phyloP scores from a whole-genome alignment of 2,113 vertebrate genomes.

The Tylochromis polylepis region DNA sequence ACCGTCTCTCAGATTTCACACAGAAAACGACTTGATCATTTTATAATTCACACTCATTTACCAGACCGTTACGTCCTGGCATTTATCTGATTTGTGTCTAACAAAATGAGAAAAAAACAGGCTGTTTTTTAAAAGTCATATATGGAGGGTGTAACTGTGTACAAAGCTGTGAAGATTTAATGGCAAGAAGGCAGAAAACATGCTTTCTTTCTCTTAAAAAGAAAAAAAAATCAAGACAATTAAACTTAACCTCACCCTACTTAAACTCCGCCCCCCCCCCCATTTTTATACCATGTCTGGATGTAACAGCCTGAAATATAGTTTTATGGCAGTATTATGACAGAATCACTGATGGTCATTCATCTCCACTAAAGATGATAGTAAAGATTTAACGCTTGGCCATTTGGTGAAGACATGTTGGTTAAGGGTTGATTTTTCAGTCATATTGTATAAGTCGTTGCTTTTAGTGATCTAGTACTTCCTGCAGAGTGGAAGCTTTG shows the following conservation, averaged over 20 bases:
- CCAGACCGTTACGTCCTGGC: background rate
- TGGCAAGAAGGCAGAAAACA: background rate
- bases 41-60: background rate
- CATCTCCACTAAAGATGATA: background rate
- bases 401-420: background rate
- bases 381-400: background rate
- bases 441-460: accelerated
- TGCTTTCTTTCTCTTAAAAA: background rate
- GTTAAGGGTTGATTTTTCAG: background rate
- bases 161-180: background rate
- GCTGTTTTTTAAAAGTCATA: background rate
- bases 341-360: background rate
- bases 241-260: background rate
- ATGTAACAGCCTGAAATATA: background rate
- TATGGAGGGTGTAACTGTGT: background rate
- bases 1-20: background rate
- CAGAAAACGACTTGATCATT: background rate
- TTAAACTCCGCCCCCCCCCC: background rate
- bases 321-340: background rate
- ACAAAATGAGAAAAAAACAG: accelerated
- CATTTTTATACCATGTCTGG: background rate
- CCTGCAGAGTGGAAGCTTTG: accelerated
- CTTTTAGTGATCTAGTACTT: background rate
- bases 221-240: background rate
- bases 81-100: background rate